Conservation (phyloP, 2,888 invertebrate species). For the Macaria liturata region DNA sequence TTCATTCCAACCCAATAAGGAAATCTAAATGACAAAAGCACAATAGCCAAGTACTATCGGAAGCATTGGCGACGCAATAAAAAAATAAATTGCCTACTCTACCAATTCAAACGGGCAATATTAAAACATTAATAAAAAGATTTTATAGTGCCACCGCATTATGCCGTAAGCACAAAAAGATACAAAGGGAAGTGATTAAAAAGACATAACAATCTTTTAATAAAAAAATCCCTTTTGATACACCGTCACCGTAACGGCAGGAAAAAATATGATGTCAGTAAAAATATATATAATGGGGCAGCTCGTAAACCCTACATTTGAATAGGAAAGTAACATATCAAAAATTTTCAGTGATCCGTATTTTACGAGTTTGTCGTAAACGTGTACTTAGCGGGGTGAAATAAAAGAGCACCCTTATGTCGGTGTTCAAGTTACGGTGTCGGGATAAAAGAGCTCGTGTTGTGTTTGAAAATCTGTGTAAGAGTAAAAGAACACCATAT, state of each 20-base stretch:
- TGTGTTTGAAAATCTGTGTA: slow-evolving; percentile 43
- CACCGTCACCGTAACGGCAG: slow-evolving; percentile 69
- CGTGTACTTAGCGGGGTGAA: slow-evolving; percentile 76
- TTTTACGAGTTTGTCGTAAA: slow-evolving; percentile 82
- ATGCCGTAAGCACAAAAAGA: slow-evolving; percentile 52
- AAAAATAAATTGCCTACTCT: slow-evolving; percentile 38
- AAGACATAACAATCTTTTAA: slow-evolving; percentile 71
- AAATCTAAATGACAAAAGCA: slow-evolving; percentile 22
- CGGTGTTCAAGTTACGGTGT: slow-evolving; percentile 69
- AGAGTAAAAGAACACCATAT: slow-evolving; percentile 55
- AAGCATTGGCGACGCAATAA: slow-evolving; percentile 33
- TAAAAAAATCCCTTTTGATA: slow-evolving; percentile 71
- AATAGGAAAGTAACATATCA: slow-evolving; percentile 83
- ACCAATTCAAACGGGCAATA: slow-evolving; percentile 40
- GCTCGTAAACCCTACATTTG: slow-evolving; percentile 78
- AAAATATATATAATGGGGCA: slow-evolving; percentile 69
- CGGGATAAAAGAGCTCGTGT: slow-evolving; percentile 54
- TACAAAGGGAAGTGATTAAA: slow-evolving; percentile 79
- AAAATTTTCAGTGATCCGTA: slow-evolving; percentile 83
- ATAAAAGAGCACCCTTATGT: slow-evolving; percentile 57
- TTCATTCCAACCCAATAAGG: slow-evolving; percentile 24
- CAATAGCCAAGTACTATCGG: slow-evolving; percentile 23
- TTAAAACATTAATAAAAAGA: slow-evolving; percentile 42
- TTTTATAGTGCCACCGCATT: slow-evolving; percentile 58
- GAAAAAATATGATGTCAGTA: slow-evolving; percentile 78